Percentiles rank a stretch among this genome's conserved stretches.
phyloP scores from a whole-genome alignment of 2,888 invertebrate genomes.

The Volucella inanis region DNA sequence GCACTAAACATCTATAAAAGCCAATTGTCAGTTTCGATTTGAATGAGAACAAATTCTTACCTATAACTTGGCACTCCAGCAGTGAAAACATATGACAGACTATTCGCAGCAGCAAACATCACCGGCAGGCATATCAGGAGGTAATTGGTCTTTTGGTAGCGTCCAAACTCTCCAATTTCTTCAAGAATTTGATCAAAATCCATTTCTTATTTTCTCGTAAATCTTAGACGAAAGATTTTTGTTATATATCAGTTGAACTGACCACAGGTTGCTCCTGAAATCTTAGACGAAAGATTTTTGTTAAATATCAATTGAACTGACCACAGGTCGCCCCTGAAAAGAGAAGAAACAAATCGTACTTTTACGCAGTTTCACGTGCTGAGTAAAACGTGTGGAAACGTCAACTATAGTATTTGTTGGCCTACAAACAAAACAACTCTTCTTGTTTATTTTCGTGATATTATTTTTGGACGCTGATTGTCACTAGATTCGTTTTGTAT shows the following conservation, averaged over 20 bases:
- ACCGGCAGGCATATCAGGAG: constrained; percentile 85
- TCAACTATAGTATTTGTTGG: neutral
- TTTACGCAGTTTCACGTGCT: neutral
- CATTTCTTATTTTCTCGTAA: constrained; percentile 79
- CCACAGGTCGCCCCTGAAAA: neutral
- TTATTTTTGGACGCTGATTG: constrained; percentile 27
- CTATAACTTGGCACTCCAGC: constrained; percentile 86
- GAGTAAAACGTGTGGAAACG: neutral
- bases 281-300: neutral
- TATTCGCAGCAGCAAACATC: constrained; percentile 86
- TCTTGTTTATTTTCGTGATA: constrained; percentile 1
- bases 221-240: neutral
- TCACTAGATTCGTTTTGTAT: neutral
- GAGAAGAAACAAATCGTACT: neutral
- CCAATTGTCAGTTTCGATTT: neutral
- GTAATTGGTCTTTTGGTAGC: constrained; percentile 85
- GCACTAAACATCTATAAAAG: constrained; percentile 84
- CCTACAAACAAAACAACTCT: too few species aligned
- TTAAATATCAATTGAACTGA: neutral
- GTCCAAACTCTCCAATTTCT: constrained; percentile 86
- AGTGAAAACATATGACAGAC: constrained; percentile 86
- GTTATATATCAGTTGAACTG: neutral
- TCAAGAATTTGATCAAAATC: constrained; percentile 86
- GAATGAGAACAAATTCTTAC: constrained; percentile 78
- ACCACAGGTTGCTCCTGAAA: neutral